phyloP scores from a whole-genome alignment of 2,888 invertebrate species.

The Mythimna lalbum region DNA sequence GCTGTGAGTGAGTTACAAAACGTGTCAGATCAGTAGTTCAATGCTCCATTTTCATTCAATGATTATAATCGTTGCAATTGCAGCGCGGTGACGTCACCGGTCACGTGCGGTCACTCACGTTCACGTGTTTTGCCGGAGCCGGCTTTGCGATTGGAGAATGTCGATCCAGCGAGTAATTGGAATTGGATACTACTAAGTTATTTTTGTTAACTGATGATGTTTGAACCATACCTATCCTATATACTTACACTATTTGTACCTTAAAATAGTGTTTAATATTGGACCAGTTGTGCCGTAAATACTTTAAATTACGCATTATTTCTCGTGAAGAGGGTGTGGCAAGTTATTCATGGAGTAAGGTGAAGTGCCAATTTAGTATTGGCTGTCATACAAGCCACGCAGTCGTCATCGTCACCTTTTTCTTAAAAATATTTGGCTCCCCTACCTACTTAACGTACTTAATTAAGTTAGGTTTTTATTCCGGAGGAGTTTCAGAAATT shows the following conservation, averaged over 20 bases:
- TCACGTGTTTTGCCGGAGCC: constrained; percentile 55
- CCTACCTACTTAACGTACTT: too few species aligned
- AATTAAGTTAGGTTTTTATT: neutral
- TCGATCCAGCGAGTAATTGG: constrained; percentile 26
- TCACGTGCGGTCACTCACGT: constrained; percentile 60
- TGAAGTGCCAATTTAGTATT: constrained; percentile 23
- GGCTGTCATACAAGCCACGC: constrained; percentile 1
- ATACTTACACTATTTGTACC: too few species aligned
- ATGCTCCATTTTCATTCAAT: constrained; percentile 63
- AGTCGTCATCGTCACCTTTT: too few species aligned
- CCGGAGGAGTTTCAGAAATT: too few species aligned
- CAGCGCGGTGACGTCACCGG: constrained; percentile 59
- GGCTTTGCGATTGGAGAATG: constrained; percentile 38
- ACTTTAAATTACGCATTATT: constrained; percentile 14
- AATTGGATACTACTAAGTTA: constrained; percentile 11
- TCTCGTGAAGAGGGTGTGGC: constrained; percentile 28
- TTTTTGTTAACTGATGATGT: constrained; percentile 11
- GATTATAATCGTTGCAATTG: constrained; percentile 52
- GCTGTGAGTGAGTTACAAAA: constrained; percentile 29
- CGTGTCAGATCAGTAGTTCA: constrained; percentile 58
- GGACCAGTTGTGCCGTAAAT: too few species aligned
- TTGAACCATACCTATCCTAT: neutral
- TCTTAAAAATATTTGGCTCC: too few species aligned
- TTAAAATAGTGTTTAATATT: neutral
- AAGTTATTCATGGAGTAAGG: constrained; percentile 29